Conservation (phyloP, 2,113 vertebrate species). For the Butorides virescens region DNA sequence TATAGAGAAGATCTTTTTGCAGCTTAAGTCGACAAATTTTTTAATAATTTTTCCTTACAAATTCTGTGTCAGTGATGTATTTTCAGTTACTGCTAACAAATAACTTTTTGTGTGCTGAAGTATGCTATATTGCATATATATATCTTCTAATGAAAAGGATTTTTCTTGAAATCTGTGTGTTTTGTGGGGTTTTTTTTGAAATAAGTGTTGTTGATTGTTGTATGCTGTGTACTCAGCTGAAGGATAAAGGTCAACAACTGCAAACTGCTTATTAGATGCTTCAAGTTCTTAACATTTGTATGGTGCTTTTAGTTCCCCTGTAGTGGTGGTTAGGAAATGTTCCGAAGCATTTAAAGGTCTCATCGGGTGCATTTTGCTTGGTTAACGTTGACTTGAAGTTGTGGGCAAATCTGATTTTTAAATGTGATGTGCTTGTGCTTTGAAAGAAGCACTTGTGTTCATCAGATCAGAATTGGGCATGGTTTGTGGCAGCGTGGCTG, state of each 20-base stretch:
- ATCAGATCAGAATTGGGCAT: neutral
- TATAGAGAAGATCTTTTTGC: neutral
- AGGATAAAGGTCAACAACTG: neutral
- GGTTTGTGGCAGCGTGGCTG: neutral
- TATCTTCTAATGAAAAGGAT: neutral
- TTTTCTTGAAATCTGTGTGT: neutral
- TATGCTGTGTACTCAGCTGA: neutral
- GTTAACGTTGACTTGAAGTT: neutral
- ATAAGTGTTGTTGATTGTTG: neutral
- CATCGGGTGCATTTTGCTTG: neutral
- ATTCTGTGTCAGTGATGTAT: neutral
- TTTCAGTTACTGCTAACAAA: neutral
- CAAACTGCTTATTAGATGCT: neutral
- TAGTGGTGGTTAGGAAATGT: neutral
- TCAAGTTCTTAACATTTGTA: neutral
- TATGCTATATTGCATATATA: neutral
- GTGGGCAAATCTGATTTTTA: neutral
- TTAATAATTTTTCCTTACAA: neutral
- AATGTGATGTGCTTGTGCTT: neutral
- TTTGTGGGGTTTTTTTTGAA: neutral
- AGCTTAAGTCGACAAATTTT: neutral
- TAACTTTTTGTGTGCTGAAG: neutral
- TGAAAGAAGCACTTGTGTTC: neutral
- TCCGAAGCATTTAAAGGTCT: neutral
- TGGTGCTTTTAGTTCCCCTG: neutral